Evolutionary conservation across 2,888 invertebrate species (phyloP).

Genomic region (Eristalis arbustorum): DNA sequence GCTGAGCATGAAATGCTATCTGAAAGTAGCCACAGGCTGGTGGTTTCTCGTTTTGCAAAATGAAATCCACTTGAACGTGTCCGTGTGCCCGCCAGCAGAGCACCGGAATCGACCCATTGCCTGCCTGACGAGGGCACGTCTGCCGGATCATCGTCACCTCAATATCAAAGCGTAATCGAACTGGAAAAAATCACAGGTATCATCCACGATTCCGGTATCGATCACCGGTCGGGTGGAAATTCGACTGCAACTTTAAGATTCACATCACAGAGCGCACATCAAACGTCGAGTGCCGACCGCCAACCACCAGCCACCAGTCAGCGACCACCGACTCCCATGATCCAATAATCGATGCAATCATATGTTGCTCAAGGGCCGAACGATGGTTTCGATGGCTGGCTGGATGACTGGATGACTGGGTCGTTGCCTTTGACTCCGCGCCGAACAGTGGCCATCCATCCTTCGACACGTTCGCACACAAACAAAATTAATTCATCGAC

Average conservation of each 20-base stretch:
- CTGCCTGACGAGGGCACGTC: background rate
- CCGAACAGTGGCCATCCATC: slow-evolving; percentile 50
- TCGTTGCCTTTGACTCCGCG: background rate
- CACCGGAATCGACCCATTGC: background rate
- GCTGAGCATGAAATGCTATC: slow-evolving; percentile 22
- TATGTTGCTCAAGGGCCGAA: slow-evolving; percentile 44
- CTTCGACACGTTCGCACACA: slow-evolving; percentile 61
- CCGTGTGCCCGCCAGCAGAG: too few species aligned
- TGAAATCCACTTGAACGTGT: background rate
- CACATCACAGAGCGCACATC: slow-evolving; percentile 40
- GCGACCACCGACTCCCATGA: slow-evolving; percentile 14
- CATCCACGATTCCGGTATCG: background rate
- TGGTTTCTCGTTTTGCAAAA: background rate
- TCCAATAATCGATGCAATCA: slow-evolving; percentile 61
- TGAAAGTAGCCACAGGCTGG: background rate
- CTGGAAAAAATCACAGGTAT: background rate
- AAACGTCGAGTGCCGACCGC: slow-evolving; percentile 31
- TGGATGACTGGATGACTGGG: background rate
- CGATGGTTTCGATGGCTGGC: slow-evolving; percentile 6
- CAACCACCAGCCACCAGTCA: slow-evolving; percentile 6
- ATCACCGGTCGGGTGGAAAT: slow-evolving; percentile 57
- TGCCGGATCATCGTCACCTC: background rate
- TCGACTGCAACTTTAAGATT: slow-evolving; percentile 45
- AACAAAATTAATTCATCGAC: slow-evolving; percentile 66
- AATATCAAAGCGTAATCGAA: background rate